Evolutionary conservation across 2,113 vertebrate species (phyloP).

Genomic region (Callipepla californica): DNA sequence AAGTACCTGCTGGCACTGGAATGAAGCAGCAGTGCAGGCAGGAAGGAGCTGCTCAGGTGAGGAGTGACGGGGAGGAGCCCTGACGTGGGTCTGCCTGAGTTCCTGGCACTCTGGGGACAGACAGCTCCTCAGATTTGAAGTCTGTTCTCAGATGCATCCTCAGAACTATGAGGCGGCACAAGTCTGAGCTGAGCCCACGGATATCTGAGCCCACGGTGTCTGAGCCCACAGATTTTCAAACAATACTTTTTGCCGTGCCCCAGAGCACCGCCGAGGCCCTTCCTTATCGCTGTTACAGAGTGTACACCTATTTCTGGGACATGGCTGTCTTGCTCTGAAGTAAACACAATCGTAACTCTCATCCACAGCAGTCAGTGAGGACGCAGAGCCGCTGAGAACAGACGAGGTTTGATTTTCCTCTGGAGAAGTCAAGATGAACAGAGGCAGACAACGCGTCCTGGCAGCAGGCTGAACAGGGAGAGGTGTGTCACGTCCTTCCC

Average conservation of each 20-base stretch:
- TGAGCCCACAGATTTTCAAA: neutral
- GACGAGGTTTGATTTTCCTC: constrained; percentile 16
- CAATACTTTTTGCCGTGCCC: neutral
- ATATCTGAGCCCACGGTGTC: neutral
- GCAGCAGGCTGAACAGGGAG: neutral
- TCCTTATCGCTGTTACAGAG: neutral
- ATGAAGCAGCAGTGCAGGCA: neutral
- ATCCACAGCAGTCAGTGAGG: neutral
- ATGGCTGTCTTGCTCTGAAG: neutral
- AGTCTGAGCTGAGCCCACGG: neutral
- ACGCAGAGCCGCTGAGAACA: neutral
- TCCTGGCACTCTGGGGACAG: neutral
- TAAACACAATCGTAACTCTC: neutral
- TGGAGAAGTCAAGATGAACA: neutral
- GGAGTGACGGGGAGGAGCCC: neutral
- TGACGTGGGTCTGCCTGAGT: neutral
- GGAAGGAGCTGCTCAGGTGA: neutral
- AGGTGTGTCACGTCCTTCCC: neutral
- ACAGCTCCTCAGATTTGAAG: neutral
- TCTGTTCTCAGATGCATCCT: neutral
- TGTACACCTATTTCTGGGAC: neutral
- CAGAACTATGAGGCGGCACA: neutral
- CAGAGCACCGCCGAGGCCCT: neutral
- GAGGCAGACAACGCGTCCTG: neutral
- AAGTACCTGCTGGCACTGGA: neutral